Base-by-base conservation (phyloP, 2,888 invertebrate genomes). In the Parnassius mnemosyne region DNA sequence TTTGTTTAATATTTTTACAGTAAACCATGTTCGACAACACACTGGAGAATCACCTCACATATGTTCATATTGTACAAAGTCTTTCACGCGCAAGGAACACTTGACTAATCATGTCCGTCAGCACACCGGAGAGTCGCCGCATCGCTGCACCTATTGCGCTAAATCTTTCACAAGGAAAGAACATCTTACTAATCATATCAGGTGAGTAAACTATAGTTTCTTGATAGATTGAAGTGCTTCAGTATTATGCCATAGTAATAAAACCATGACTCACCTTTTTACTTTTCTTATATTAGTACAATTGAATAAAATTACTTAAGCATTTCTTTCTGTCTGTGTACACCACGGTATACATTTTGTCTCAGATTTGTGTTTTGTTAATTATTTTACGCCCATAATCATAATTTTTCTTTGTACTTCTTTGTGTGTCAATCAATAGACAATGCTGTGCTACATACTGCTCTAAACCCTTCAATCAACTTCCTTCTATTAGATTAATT, bases 51-150 rank as follows among this genome's bases (percentile, higher is more conserved):
- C 95, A 25, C 95, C 95, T 34, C 95, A 95, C 88, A 94, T 94
- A 83, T 95, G 95, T 83, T 94, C 94, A 68, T 95, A 93, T 85
- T 96, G 95, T 85, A 94, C 95, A 62, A 95, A 95, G 83, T 94
- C 95, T 61, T 96, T 95, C 86, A 95, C 95, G 42, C 92, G 95
- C 74, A 95, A 95, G 85, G 96, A 96, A 85, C 96, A 96, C 83
- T 92, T 96, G 69, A 96, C 95, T 73, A 96, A 96, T 87, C 96
- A 97, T 87, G 95, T 96, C 81, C 93, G 96, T 60, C 96, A 96
- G 81, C 97, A 97, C 85, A 96, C 96, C 53, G 96, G 96, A 75
- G 97, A 97, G 86, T 96, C 96, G 71, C 96, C 96, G 65, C 96
- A 96, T 78, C 94, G 96, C 68, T 97, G 97, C 82, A 94, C 95